Conservation (phyloP, 2,888 invertebrate genomes). For the Tiliacea aurago region DNA sequence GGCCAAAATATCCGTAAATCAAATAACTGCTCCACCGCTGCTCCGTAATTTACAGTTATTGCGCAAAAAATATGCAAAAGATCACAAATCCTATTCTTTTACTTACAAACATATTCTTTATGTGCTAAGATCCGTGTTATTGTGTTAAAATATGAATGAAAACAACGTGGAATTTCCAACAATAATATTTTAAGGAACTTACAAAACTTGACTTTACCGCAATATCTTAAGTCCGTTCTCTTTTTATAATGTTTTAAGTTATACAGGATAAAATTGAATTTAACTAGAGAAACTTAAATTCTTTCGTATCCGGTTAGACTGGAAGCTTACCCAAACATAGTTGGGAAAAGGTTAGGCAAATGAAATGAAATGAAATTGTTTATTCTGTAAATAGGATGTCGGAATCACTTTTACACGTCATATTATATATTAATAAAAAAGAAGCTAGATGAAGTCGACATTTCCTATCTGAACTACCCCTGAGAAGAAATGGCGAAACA, state of each 20-base stretch:
- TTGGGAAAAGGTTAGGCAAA: too few species aligned
- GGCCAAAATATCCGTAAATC: constrained; percentile 28
- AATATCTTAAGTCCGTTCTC: not conserved
- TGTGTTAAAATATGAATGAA: constrained; percentile 2
- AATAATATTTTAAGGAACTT: not conserved
- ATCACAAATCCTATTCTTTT: constrained; percentile 17
- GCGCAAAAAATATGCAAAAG: constrained; percentile 31
- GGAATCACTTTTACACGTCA: too few species aligned
- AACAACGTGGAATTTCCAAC: not conserved
- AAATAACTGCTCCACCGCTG: constrained; percentile 7
- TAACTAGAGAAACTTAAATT: too few species aligned
- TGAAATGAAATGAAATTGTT: too few species aligned
- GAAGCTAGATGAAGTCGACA: too few species aligned
- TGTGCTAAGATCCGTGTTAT: not conserved
- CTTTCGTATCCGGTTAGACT: too few species aligned
- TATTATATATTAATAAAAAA: too few species aligned
- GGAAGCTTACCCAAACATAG: too few species aligned
- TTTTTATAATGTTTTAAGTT: not conserved
- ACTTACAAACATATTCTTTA: not conserved
- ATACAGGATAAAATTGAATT: too few species aligned
- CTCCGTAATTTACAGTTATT: constrained; percentile 34
- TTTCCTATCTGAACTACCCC: too few species aligned
- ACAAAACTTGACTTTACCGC: not conserved
- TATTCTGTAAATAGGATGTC: too few species aligned
- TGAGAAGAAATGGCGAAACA: too few species aligned